A percentile compares a stretch with the other conserved stretches of the same genome.
phyloP scores from a whole-genome alignment of 2,888 invertebrate species.

The Dynastes hyllus region DNA sequence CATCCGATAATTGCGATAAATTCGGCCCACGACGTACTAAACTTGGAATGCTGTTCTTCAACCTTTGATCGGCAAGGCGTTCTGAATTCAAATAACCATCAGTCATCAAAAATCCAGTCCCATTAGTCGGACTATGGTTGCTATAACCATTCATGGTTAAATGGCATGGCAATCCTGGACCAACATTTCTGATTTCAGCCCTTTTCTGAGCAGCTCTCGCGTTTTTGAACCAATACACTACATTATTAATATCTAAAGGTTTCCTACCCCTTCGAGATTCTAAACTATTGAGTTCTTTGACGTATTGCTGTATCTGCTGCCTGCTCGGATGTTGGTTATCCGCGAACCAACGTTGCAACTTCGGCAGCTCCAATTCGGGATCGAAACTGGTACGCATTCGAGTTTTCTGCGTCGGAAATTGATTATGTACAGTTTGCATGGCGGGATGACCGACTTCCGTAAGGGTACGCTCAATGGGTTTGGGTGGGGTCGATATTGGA shows the following conservation, averaged over 20 bases:
- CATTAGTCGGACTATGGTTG: constrained; percentile 79
- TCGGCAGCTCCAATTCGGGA: constrained; percentile 96
- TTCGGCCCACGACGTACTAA: constrained; percentile 74
- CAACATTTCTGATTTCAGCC: constrained; percentile 83
- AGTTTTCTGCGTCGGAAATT: constrained; percentile 89
- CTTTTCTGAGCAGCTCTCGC: constrained; percentile 96
- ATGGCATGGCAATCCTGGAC: constrained; percentile 75
- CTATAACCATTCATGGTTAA: constrained; percentile 78
- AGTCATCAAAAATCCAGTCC: constrained; percentile 77
- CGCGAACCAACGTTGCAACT: constrained; percentile 96
- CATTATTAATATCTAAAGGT: constrained; percentile 95
- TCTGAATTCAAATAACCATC: constrained; percentile 75
- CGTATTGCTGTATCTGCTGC: constrained; percentile 97
- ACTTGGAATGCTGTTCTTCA: constrained; percentile 78
- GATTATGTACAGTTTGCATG: constrained; percentile 83
- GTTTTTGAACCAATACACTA: constrained; percentile 98
- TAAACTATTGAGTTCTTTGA: constrained; percentile 92
- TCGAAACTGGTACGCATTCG: constrained; percentile 98
- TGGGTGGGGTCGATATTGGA: constrained; percentile 70
- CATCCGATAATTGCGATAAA: constrained; percentile 80
- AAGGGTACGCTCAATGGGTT: constrained; percentile 71
- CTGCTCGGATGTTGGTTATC: constrained; percentile 98
- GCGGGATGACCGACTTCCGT: constrained; percentile 81
- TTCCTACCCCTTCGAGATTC: constrained; percentile 95
- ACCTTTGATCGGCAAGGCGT: constrained; percentile 71